Evolutionary conservation across 2,113 vertebrate genomes (phyloP), one percentile per base, ranked within the genome.

Genomic region (Gymnobelideus leadbeateri): DNA sequence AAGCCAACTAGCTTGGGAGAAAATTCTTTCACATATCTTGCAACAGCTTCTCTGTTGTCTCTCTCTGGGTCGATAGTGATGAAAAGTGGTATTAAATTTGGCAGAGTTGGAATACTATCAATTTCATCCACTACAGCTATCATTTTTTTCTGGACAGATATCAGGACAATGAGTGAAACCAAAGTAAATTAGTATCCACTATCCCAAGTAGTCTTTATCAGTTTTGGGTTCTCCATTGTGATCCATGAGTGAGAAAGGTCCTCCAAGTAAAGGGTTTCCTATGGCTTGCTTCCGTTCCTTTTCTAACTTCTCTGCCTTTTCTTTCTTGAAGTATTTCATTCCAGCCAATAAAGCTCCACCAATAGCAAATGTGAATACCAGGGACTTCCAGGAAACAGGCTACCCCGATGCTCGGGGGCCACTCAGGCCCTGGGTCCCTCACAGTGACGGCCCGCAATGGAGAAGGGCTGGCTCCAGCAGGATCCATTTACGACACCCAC

Each of bases 91-190:
- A 98, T 99, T 97, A 99, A 96, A 96, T 99, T 98, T 47, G 99
- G 99, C 43, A 99, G 97, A 54, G 98, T 98, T 37, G 98, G 98
- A 95, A 99, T 99, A 55, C 90, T 95, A 93, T 99, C 99, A 57
- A 99, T 99, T 98, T 99, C 99, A 47, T 99, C 99, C 89, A 99
- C 99, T 19, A 99, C 99, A 94, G 99, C 97, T 9, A 99, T 99
- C 99, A 99, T 99, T 94, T 99, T 98, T 99, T 55, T 99, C 99
- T 0, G 99, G 99, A 97, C 99, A 99, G 98, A 99, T 98, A 97
- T 99, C 99, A 8, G 99, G 99, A 96, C 99, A 99, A 98, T 99
- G 99, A 0, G 99, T 99, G 97, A 99, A 99, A 21, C 99, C 99
- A 0, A 99, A 99, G 96, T 99, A 99, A 98, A 99, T 98, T 95